Percentiles rank a stretch among this genome's conserved stretches.
phyloP scores from a whole-genome alignment of 2,888 invertebrate species.

The Scaptomyza reducta region DNA sequence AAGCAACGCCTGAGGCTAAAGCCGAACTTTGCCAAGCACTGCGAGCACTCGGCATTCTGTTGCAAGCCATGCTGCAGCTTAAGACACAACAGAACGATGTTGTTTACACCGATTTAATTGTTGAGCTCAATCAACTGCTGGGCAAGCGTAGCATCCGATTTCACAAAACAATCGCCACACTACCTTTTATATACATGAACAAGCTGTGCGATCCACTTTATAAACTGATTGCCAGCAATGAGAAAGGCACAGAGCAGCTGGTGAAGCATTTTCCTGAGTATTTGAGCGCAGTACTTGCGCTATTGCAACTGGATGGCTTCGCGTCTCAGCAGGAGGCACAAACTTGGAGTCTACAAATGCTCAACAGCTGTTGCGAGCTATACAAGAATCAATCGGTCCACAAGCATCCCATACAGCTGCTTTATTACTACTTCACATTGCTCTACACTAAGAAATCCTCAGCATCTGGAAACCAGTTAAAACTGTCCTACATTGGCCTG shows the following conservation, averaged over 20 bases:
- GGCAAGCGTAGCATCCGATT: conserved; percentile 43
- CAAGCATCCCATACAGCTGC: conserved; percentile 58
- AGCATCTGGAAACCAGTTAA: conserved; percentile 39
- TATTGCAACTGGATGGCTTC: conserved; percentile 62
- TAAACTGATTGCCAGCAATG: conserved; percentile 31
- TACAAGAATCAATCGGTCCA: conserved; percentile 58
- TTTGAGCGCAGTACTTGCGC: conserved; percentile 48
- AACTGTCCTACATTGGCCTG: conserved; percentile 55
- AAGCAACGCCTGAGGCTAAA: conserved; percentile 16
- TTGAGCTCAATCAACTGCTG: conserved; percentile 52
- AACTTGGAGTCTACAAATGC: conserved; percentile 46
- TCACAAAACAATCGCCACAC: conserved; percentile 45
- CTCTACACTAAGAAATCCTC: conserved; percentile 44
- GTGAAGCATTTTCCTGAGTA: conserved; percentile 53
- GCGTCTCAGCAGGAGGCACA: conserved; percentile 39
- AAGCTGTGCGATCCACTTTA: conserved; percentile 52
- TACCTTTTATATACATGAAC: conserved; percentile 33
- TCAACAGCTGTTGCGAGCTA: conserved; percentile 67
- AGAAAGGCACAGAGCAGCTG: conserved; percentile 19
- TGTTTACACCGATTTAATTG: conserved; percentile 51
- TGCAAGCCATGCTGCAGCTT: conserved; percentile 58
- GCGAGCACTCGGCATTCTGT: conserved; percentile 56
- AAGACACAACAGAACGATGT: conserved; percentile 6
- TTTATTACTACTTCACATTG: conserved; percentile 78
- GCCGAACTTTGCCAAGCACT: conserved; percentile 36